Percentiles rank a stretch among this genome's conserved stretches.
phyloP scores from a whole-genome alignment of 2,113 vertebrate species.

The Melanostigma gelatinosum region DNA sequence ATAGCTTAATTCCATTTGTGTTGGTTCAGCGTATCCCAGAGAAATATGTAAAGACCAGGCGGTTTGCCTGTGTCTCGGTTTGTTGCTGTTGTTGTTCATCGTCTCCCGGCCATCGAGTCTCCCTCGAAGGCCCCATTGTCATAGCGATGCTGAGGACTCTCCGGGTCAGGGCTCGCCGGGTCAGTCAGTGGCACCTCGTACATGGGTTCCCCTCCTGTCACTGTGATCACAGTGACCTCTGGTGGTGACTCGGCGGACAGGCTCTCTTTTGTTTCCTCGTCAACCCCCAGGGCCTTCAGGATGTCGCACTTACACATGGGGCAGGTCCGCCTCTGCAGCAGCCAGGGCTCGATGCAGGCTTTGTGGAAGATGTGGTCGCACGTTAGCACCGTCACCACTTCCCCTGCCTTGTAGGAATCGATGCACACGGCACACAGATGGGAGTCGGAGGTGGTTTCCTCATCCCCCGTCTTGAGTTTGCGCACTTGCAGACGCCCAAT shows the following conservation, averaged over 20 bases:
- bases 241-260: constrained; percentile 28
- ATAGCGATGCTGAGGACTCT: constrained; percentile 80
- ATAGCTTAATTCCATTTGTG: constrained; percentile 28
- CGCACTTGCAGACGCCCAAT: constrained; percentile 88
- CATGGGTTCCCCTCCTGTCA: constrained; percentile 61
- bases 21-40: constrained; percentile 10
- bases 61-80: constrained; percentile 32
- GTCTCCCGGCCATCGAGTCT: constrained; percentile 68
- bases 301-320: constrained; percentile 96
- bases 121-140: constrained; percentile 91
- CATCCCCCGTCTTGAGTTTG: constrained; percentile 88
- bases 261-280: constrained; percentile 77
- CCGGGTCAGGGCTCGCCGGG: constrained; percentile 75
- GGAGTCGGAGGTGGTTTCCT: constrained; percentile 87
- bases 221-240: constrained; percentile 74
- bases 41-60: constrained; percentile 24
- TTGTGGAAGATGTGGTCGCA: constrained; percentile 96
- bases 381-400: constrained; percentile 91
- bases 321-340: constrained; percentile 92
- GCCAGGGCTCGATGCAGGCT: constrained; percentile 92
- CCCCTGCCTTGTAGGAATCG: constrained; percentile 88
- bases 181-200: constrained; percentile 75
- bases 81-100: constrained; percentile 47
- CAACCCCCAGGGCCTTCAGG: constrained; percentile 89
- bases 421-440: constrained; percentile 92